phyloP scores from a whole-genome alignment of 30 jellyfish, hydroid and myxozoan species.

The Turritopsis rubra region DNA sequence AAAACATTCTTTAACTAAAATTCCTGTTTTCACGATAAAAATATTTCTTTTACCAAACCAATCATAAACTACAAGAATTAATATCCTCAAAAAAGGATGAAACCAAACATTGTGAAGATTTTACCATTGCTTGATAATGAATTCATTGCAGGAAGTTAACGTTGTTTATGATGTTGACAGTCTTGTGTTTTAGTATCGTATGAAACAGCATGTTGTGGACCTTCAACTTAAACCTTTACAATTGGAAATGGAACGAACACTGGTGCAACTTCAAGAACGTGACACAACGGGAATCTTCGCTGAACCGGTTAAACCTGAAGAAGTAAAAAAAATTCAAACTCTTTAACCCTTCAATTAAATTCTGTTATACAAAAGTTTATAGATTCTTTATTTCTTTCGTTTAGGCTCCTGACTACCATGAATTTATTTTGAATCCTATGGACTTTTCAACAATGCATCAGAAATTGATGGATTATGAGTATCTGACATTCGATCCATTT shows the following conservation, averaged over 20 bases:
- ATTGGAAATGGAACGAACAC: conserved; percentile 61
- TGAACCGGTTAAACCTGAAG: conserved; percentile 87
- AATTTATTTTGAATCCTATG: conserved; percentile 83
- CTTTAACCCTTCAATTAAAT: not conserved
- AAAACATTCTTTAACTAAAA: too few relatives aligned
- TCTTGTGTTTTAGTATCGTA: conserved; percentile 50
- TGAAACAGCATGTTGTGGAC: conserved; percentile 69
- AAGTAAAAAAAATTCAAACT: conserved; percentile 37
- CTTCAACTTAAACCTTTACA: conserved; percentile 81
- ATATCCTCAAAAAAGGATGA: too few relatives aligned
- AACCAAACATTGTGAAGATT: too few relatives aligned
- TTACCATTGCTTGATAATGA: not conserved
- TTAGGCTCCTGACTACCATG: conserved; percentile 96
- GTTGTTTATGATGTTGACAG: not conserved
- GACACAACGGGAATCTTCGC: conserved; percentile 90
- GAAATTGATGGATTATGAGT: conserved; percentile 65
- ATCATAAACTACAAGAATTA: too few relatives aligned
- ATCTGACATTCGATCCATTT: conserved; percentile 57
- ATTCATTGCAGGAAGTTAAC: not conserved
- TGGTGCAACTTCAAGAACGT: conserved; percentile 57
- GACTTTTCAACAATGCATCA: conserved; percentile 86
- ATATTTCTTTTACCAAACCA: too few relatives aligned
- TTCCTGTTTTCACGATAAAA: too few relatives aligned
- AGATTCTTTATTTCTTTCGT: not conserved
- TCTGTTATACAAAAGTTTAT: not conserved